A percentile compares a stretch with the other conserved stretches of the same genome.
These are phyloP conservation scores for Ephydatia muelleri DNA, from an alignment of 37 sponge, comb jelly and placozoan species.

Conservation along the genomic window DNA sequence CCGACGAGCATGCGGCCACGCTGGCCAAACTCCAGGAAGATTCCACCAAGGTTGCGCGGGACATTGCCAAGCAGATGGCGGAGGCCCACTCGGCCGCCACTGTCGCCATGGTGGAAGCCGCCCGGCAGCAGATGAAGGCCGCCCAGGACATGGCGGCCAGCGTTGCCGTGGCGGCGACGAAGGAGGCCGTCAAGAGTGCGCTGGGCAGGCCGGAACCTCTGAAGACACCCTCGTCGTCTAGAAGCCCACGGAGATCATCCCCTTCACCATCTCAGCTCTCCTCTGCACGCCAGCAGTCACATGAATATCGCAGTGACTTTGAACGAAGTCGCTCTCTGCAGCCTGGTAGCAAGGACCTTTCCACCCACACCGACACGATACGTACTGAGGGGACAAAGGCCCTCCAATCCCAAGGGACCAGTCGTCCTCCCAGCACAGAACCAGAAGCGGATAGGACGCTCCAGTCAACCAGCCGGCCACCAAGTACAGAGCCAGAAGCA, in stretches of 20 bases:
- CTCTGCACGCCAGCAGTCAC: neutral
- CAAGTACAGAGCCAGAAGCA: slow-evolving; percentile 1
- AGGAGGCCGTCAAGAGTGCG: slow-evolving; percentile 46
- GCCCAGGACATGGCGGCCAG: slow-evolving; percentile 49
- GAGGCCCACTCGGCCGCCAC: slow-evolving; percentile 47
- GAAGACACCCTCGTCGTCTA: neutral
- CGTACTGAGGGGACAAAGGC: neutral
- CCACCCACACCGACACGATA: neutral
- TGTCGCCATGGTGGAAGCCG: slow-evolving; percentile 20
- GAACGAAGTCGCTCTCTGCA: slow-evolving; percentile 11
- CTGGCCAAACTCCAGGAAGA: slow-evolving; percentile 25
- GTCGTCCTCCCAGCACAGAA: neutral
- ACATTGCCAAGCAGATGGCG: slow-evolving; percentile 26
- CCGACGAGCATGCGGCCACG: slow-evolving; percentile 6
- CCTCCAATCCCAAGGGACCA: neutral
- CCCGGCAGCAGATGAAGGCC: slow-evolving; percentile 41
- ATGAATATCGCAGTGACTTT: slow-evolving; percentile 39
- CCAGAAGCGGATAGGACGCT: slow-evolving; percentile 4
- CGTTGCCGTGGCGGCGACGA: slow-evolving; percentile 58
- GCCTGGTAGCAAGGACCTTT: neutral
- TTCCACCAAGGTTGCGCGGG: slow-evolving; percentile 9
- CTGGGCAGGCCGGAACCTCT: neutral
- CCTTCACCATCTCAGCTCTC: neutral
- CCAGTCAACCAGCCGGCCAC: neutral
- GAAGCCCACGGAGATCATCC: neutral